Evolutionary conservation across 2,113 vertebrate species (phyloP), one percentile per base, ranked within the genome.

Genomic region (Pheucticus melanocephalus): DNA sequence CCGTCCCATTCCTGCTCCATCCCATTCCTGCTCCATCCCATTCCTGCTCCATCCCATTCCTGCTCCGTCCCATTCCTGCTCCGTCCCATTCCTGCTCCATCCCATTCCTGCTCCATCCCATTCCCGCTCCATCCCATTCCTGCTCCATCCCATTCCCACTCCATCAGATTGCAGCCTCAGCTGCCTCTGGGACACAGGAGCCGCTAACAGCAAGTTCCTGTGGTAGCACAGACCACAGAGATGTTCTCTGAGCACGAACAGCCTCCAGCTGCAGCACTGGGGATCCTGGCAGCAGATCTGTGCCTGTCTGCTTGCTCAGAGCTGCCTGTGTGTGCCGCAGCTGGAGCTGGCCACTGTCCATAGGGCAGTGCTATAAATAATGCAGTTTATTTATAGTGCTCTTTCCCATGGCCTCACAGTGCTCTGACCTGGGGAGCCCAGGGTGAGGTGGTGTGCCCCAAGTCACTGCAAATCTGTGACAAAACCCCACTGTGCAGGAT

Each of bases 281-380:
- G 83, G 45, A 42, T 73, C 24, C 72, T 66, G 86, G 53, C 86
- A 45, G 28, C 89, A 54, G 80, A 54, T 63, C 72, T 73, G 87
- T 78, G 93, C 86, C 48, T 54, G 87, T 48, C 45, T 90, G 83
- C 91, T 65, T 37, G 76, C 92, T 94, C 89, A 59, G 68, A 65
- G 80, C 14, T 81, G 50, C 91, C 89, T 30, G 76, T 80, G 89
- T 35, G 30, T 23, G 50, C 68, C 63, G 35, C 93, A 92, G 94
- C 89, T 92, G 91, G 71, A 63, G 20, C 50, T 70, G n/a, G 66
- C 86, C 90, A 4, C 56, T 51, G 28, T 64, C 82, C 83, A 40
- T 8, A 33, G 66, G 79, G 86, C 82, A 91, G 4, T 18, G 54
- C 89, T 51, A 13, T 78, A 78, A 86, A 94, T 78, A 59, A 70